A percentile compares a stretch with the other conserved stretches of the same genome.
Conservation (phyloP, 2,797 vertebrate species). For the Hephaestus fuliginosus region DNA sequence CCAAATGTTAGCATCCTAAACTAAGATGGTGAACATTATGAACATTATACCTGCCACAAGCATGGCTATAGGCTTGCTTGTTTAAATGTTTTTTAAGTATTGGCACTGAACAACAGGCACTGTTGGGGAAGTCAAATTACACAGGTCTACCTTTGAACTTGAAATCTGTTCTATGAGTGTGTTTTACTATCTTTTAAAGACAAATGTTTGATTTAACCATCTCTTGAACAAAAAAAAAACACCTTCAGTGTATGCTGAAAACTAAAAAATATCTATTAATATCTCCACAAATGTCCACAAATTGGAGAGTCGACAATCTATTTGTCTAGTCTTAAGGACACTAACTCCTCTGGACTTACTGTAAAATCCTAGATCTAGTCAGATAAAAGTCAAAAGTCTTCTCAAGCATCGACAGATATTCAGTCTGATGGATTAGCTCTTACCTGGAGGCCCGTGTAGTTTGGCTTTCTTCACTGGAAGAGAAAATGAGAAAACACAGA, state of each 20-base stretch:
- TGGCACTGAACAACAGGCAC: too few relatives aligned
- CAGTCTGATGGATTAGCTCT: conserved; percentile 37
- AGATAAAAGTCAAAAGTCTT: too few relatives aligned
- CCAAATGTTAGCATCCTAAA: background rate
- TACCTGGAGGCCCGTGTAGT: conserved; percentile 88
- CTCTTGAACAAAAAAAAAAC: background rate
- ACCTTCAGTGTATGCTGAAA: background rate
- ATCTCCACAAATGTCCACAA: background rate
- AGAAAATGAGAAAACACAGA: conserved; percentile 53
- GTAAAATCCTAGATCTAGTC: background rate
- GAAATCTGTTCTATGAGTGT: background rate
- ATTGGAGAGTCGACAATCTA: background rate
- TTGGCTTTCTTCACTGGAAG: conserved; percentile 88
- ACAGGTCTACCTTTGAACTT: too few relatives aligned
- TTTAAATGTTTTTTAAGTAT: background rate
- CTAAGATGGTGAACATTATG: background rate
- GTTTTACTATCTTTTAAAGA: background rate
- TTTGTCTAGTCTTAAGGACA: too few relatives aligned
- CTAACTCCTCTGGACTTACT: too few relatives aligned
- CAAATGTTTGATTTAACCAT: background rate
- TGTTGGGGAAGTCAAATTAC: background rate
- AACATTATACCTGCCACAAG: background rate
- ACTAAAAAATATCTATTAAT: background rate
- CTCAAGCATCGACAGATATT: conserved; percentile 3
- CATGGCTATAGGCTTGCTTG: background rate